These are phyloP conservation scores for Dipodomys stephensi DNA, from an alignment of 2,113 vertebrate species.

Conservation along the genomic window DNA sequence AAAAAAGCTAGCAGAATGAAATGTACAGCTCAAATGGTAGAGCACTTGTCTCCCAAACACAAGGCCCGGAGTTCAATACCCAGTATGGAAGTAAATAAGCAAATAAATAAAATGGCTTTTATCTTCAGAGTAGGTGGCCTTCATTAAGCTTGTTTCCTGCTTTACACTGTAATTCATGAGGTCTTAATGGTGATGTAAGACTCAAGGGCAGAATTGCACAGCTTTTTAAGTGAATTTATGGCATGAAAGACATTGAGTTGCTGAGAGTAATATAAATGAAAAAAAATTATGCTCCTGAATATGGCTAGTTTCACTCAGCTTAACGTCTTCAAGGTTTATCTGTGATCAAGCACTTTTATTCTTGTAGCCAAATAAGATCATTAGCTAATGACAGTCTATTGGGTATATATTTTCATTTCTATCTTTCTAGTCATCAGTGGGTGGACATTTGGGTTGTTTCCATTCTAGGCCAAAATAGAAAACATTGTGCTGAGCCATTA, in stretches of 20 bases:
- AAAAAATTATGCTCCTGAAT: background rate
- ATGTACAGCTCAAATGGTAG: no score
- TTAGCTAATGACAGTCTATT: background rate
- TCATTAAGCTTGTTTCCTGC: background rate
- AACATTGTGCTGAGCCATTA: background rate
- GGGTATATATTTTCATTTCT: background rate
- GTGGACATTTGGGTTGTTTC: background rate
- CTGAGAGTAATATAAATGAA: slow-evolving; percentile 13
- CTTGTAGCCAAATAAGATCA: background rate
- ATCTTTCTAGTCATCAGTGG: background rate
- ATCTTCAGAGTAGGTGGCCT: background rate
- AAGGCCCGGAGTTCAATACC: no score
- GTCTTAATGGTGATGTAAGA: background rate
- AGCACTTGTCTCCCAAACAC: no score
- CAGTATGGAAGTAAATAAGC: no score
- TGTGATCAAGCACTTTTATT: background rate
- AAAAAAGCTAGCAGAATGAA: no score
- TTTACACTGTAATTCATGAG: background rate
- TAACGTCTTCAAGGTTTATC: background rate
- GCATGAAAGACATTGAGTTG: background rate
- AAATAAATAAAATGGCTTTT: background rate
- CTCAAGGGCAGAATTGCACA: background rate
- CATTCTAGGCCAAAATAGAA: background rate
- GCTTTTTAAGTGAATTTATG: background rate
- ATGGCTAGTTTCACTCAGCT: background rate